Evolutionary conservation across 2,797 vertebrate genomes (phyloP).

Genomic region (Danio tinwini): DNA sequence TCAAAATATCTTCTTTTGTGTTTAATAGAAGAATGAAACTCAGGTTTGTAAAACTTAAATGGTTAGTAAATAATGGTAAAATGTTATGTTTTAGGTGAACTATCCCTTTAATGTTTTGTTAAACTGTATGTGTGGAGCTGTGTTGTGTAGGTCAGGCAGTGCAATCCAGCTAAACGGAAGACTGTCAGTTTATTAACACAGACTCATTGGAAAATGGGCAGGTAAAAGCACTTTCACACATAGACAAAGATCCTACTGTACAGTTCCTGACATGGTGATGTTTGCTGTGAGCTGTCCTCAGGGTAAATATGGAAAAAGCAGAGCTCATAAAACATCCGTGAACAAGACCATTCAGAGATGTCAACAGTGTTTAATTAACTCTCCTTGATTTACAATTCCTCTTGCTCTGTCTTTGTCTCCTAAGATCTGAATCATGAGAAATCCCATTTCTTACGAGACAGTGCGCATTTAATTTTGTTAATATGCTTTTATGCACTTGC

Average conservation of each 20-base stretch:
- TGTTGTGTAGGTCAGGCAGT: constrained; percentile 4
- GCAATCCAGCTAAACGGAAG: constrained; percentile 4
- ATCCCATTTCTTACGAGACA: not conserved
- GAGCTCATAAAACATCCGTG: constrained; percentile 38
- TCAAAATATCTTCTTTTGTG: too few relatives aligned
- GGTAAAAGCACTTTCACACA: constrained; percentile 24
- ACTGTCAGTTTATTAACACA: constrained; percentile 18
- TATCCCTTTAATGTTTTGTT: not conserved
- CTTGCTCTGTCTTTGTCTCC: not conserved
- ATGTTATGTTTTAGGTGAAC: too few relatives aligned
- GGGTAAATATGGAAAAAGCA: constrained; percentile 13
- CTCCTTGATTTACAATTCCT: constrained; percentile 20
- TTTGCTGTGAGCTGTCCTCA: constrained; percentile 19
- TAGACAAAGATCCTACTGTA: constrained; percentile 50
- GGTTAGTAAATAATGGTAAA: too few relatives aligned
- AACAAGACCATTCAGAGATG: constrained; percentile 18
- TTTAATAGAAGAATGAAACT: too few relatives aligned
- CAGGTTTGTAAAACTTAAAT: too few relatives aligned
- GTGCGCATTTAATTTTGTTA: too few relatives aligned
- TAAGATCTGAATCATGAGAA: not conserved
- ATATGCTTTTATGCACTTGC: not conserved
- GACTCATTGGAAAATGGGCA: constrained; percentile 1
- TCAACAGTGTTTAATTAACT: constrained; percentile 38
- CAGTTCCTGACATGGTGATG: constrained; percentile 35
- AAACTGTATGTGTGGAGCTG: not conserved